These are phyloP conservation scores for Dreissena polymorpha DNA, from an alignment of 1,140 invertebrate genomes.

Conservation along the genomic window DNA sequence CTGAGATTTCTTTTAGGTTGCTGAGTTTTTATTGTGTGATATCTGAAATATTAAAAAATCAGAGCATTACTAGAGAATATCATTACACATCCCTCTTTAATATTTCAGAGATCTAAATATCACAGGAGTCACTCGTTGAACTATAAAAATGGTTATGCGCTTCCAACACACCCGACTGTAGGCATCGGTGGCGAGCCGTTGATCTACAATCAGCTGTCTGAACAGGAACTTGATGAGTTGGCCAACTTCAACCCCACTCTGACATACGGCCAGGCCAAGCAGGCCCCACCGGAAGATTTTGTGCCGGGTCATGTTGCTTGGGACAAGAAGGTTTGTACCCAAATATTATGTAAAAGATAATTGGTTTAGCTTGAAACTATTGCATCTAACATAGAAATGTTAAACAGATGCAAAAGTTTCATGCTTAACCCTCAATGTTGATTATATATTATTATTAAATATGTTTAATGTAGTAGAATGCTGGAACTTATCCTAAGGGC, in stretches of 20 bases:
- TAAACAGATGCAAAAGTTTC: too few relatives aligned
- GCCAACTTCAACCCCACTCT: constrained; percentile 87
- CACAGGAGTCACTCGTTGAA: constrained; percentile 85
- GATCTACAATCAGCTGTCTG: constrained; percentile 80
- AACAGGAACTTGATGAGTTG: constrained; percentile 79
- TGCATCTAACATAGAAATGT: too few relatives aligned
- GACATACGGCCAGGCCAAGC: constrained; percentile 87
- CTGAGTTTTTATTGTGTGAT: too few relatives aligned
- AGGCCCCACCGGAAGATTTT: constrained; percentile 83
- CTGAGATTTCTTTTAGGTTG: too few relatives aligned
- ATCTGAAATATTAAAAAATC: too few relatives aligned
- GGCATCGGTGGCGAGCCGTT: constrained; percentile 84
- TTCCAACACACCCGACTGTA: constrained; percentile 81
- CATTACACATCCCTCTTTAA: too few relatives aligned
- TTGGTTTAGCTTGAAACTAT: too few relatives aligned
- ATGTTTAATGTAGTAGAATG: too few relatives aligned
- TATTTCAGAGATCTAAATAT: constrained; percentile 83
- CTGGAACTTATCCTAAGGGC: too few relatives aligned
- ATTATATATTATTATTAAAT: too few relatives aligned
- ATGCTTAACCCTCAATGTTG: too few relatives aligned
- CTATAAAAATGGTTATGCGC: constrained; percentile 85
- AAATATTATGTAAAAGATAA: not conserved
- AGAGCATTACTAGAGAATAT: too few relatives aligned
- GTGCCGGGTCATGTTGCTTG: constrained; percentile 88
- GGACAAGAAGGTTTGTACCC: constrained; percentile 84